Conservation (phyloP, 2,113 vertebrate species). For the Octodon degus region DNA sequence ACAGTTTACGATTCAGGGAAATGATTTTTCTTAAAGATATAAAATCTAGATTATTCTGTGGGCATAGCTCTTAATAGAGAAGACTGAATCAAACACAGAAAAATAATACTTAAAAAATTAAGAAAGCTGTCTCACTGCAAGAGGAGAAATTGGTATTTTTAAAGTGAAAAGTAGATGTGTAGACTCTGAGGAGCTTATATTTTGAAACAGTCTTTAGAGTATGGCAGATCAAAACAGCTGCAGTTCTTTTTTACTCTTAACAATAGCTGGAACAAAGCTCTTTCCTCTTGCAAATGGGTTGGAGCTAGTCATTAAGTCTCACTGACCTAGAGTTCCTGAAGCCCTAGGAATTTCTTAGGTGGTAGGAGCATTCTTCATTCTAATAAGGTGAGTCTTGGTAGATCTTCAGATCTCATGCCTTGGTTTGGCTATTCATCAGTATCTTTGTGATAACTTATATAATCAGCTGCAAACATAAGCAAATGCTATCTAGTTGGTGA, state of each 20-base stretch:
- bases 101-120: constrained; percentile 8
- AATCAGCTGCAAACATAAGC: neutral
- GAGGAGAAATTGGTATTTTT: neutral
- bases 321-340: neutral
- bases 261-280: neutral
- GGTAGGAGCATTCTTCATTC: neutral
- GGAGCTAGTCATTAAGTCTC: neutral
- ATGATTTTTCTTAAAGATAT: neutral
- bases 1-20: constrained; percentile 18
- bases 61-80: neutral
- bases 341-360: neutral
- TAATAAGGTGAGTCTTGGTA: neutral
- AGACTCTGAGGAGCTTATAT: neutral
- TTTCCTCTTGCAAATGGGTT: neutral
- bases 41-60: neutral
- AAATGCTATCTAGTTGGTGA: neutral
- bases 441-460: neutral
- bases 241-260: neutral
- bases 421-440: neutral
- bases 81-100: neutral
- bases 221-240: neutral
- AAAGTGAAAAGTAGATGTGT: neutral
- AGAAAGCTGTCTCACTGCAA: neutral
- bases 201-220: neutral
- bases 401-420: neutral